Percentiles rank a stretch among this genome's conserved stretches.
Conservation (phyloP, 2,888 invertebrate genomes). For the Lepidochrysops patricia region DNA sequence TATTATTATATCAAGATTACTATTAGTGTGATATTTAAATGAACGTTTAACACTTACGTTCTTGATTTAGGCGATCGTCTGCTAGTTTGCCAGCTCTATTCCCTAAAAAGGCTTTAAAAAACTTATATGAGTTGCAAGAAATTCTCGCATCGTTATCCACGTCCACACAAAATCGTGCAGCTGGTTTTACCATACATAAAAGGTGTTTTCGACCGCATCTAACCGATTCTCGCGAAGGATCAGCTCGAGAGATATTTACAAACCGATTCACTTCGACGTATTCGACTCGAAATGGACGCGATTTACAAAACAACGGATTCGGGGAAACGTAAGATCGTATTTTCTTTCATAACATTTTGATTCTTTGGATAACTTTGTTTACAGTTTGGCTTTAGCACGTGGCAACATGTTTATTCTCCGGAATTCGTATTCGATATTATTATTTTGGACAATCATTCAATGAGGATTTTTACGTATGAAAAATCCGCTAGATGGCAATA, state of each 20-base stretch:
- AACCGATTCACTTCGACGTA: constrained; percentile 37
- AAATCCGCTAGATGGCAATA: too few species aligned
- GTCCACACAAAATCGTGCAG: not conserved
- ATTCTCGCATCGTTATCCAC: not conserved
- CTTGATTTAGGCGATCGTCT: too few species aligned
- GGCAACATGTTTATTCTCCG: not conserved
- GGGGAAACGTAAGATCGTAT: constrained; percentile 19
- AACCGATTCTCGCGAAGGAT: not conserved
- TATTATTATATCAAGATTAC: too few species aligned
- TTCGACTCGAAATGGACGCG: constrained; percentile 41
- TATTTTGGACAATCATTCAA: too few species aligned
- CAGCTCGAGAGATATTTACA: constrained; percentile 21
- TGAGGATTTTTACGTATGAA: too few species aligned
- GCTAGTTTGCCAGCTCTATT: too few species aligned
- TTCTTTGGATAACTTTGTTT: constrained; percentile 5
- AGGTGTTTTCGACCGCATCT: not conserved
- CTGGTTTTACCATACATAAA: not conserved
- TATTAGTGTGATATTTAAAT: too few species aligned
- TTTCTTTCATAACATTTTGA: constrained; percentile 17
- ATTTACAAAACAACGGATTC: constrained; percentile 50
- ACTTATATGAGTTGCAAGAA: not conserved
- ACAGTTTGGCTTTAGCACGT: not conserved
- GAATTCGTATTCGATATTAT: not conserved
- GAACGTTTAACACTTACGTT: too few species aligned
- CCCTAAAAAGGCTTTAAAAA: too few species aligned